Percentiles rank a stretch among this genome's conserved stretches.
Conservation (phyloP, 2,797 vertebrate species). For the Macrochelys suwanniensis region DNA sequence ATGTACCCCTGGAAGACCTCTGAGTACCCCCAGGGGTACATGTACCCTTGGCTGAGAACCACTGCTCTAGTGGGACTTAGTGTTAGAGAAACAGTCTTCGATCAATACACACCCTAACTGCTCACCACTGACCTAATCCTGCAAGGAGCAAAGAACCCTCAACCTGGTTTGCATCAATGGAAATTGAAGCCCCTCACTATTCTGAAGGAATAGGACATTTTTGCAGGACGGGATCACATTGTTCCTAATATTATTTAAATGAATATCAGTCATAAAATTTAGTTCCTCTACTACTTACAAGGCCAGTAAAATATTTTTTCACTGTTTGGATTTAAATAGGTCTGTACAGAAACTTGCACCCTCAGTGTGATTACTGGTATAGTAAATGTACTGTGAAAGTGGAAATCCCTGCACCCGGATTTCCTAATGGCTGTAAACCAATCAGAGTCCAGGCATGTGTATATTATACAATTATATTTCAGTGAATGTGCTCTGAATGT, state of each 20-base stretch:
- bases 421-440: neutral
- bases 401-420: accelerated
- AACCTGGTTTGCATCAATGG: neutral
- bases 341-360: neutral
- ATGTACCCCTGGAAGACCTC: too few species aligned
- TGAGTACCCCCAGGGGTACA: too few species aligned
- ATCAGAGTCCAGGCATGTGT: neutral
- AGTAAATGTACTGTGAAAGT: neutral
- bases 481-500: neutral
- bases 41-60: too few species aligned
- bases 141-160: neutral
- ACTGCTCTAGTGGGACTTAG: neutral
- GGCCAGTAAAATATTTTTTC: neutral
- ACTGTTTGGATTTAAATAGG: neutral
- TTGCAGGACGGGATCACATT: neutral
- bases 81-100: neutral
- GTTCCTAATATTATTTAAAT: neutral
- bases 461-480: neutral
- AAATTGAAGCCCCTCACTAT: neutral
- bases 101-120: neutral
- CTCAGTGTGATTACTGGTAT: neutral
- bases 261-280: neutral
- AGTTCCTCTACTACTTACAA: neutral
- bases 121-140: neutral
- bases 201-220: neutral